phyloP scores from a whole-genome alignment of 1,140 invertebrate species.

The Aphaenogaster floridana region DNA sequence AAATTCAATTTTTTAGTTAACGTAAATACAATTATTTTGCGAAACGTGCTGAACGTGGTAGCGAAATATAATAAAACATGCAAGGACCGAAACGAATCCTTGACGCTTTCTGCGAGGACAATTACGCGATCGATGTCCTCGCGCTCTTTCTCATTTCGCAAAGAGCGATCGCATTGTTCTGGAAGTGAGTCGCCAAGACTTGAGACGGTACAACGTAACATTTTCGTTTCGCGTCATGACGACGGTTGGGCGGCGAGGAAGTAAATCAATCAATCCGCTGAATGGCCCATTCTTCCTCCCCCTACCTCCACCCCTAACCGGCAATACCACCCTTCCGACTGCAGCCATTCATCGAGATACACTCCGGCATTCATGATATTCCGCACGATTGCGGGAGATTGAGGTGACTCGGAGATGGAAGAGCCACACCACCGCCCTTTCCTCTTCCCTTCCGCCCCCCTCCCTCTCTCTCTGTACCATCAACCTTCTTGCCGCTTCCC shows the following conservation, averaged over 20 bases:
- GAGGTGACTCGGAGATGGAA: slow-evolving; percentile 78
- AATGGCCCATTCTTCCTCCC: slow-evolving; percentile 71
- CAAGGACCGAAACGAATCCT: not conserved
- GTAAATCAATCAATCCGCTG: slow-evolving; percentile 75
- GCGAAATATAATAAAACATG: slow-evolving; percentile 23
- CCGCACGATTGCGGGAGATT: slow-evolving; percentile 80
- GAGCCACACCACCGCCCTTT: slow-evolving; percentile 57
- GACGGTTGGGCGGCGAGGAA: slow-evolving; percentile 57
- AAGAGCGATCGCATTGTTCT: slow-evolving; percentile 27
- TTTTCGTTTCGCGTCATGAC: slow-evolving; percentile 48
- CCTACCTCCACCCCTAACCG: slow-evolving; percentile 17
- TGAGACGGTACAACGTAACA: slow-evolving; percentile 59
- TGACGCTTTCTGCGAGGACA: not conserved
- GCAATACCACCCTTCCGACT: slow-evolving; percentile 76
- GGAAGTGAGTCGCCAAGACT: slow-evolving; percentile 22
- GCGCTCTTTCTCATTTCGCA: not conserved
- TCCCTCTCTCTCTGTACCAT: slow-evolving; percentile 34
- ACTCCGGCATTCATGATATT: slow-evolving; percentile 83
- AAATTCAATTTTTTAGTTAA: slow-evolving; percentile 53
- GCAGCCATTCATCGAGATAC: slow-evolving; percentile 79
- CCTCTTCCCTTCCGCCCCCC: slow-evolving; percentile 42
- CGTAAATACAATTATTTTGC: slow-evolving; percentile 46
- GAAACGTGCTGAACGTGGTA: slow-evolving; percentile 3
- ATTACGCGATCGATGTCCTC: slow-evolving; percentile 11
- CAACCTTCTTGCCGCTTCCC: slow-evolving; percentile 66